Percentiles rank a stretch among this genome's conserved stretches.
These are phyloP conservation scores for Drosophila histrio DNA, from an alignment of 2,888 invertebrate genomes.

Conservation along the genomic window DNA sequence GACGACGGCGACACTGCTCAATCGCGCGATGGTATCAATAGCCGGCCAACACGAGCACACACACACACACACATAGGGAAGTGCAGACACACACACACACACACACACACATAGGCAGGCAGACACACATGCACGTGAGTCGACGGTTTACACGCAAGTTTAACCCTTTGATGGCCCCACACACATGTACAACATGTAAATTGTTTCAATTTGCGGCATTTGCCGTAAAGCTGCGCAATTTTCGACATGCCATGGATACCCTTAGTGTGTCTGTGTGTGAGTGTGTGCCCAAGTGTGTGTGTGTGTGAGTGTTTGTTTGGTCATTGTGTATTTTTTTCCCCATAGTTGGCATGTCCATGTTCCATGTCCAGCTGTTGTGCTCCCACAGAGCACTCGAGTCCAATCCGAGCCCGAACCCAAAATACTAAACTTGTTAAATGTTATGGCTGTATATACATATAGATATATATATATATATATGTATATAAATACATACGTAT, in stretches of 20 bases:
- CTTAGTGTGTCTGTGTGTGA: slow-evolving; percentile 8
- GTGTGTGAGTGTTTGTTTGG: slow-evolving; percentile 16
- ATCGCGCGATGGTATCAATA: slow-evolving; percentile 69
- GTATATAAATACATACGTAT: slow-evolving; percentile 8
- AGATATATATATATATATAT: slow-evolving; percentile 7
- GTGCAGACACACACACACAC: background rate
- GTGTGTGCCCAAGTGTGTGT: slow-evolving; percentile 14
- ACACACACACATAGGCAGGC: slow-evolving; percentile 2
- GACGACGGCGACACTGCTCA: slow-evolving; percentile 43
- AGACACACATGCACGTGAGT: slow-evolving; percentile 20
- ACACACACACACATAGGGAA: background rate
- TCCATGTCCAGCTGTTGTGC: slow-evolving; percentile 71
- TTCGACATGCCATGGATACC: slow-evolving; percentile 74
- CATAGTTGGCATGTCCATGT: slow-evolving; percentile 66
- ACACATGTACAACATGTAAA: slow-evolving; percentile 77
- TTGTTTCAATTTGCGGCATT: slow-evolving; percentile 81
- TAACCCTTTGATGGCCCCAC: slow-evolving; percentile 74
- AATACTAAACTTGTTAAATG: slow-evolving; percentile 78
- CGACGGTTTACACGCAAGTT: slow-evolving; percentile 73
- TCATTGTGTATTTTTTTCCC: slow-evolving; percentile 26
- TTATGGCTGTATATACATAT: slow-evolving; percentile 42
- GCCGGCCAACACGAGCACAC: slow-evolving; percentile 25
- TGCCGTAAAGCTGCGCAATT: slow-evolving; percentile 78
- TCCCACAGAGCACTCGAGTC: slow-evolving; percentile 54
- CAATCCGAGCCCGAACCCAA: slow-evolving; percentile 46